Evolutionary conservation across 2,113 vertebrate species (phyloP).

Genomic region (Mola mola): DNA sequence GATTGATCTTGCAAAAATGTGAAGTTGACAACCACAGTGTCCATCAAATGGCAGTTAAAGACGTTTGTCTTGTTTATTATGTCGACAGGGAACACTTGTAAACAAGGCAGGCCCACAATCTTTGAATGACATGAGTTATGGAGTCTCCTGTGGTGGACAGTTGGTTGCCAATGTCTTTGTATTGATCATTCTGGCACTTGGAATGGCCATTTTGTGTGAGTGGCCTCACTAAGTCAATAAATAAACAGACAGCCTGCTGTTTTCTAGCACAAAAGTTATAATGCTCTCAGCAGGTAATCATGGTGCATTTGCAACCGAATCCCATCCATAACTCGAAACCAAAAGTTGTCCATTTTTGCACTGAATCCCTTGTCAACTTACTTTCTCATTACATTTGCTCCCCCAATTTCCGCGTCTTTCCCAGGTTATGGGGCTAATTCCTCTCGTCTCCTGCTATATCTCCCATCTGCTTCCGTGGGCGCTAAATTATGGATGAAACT

Average conservation of each 20-base stretch:
- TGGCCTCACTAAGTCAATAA: constrained; percentile 20
- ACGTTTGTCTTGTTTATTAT: constrained; percentile 52
- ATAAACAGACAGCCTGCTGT: constrained; percentile 40
- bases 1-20: constrained; percentile 53
- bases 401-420: constrained; percentile 37
- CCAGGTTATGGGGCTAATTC: constrained; percentile 69
- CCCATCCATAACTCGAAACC: constrained; percentile 12
- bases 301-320: constrained; percentile 40
- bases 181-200: constrained; percentile 40
- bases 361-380: constrained; percentile 20
- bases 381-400: constrained; percentile 54
- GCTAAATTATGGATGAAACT: constrained; percentile 75
- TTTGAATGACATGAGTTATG: constrained; percentile 27
- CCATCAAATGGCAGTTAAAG: constrained; percentile 50
- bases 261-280: constrained; percentile 9
- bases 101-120: constrained; percentile 6
- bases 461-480: constrained; percentile 49
- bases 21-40: constrained; percentile 51
- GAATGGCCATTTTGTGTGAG: constrained; percentile 7
- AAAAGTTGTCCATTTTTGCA: constrained; percentile 44
- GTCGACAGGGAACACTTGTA: constrained; percentile 40
- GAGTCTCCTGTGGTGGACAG: constrained; percentile 34
- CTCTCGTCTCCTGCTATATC: constrained; percentile 60
- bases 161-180: constrained; percentile 30
- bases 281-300: constrained; percentile 28